Base-by-base conservation (phyloP, 2,113 vertebrate species). In the Sander vitreus region DNA sequence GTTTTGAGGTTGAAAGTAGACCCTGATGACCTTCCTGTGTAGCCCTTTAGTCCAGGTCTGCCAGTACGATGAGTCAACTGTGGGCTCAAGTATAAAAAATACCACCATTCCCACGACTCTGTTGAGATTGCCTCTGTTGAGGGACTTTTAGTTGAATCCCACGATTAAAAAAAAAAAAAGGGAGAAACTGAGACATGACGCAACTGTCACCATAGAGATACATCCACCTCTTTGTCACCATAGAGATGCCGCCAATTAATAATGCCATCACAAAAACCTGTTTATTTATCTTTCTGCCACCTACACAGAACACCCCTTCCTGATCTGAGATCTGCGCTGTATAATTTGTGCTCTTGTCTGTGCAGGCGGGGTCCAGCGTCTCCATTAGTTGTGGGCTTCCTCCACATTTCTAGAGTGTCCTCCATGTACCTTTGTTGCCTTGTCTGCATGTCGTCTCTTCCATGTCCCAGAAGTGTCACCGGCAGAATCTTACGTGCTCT, bases 401-500 rank as follows among this genome's bases (percentile, higher is more conserved):
- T 76, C 36, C 48, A 48, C 66, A 76, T 70, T 70, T 86, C 47
- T n/a, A 55, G 39, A 23, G 25, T 43, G 6, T 64, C 55, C 23
- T 73, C 16, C 23, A 4, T 27, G 21, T 51, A 18, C 43, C 23
- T 55, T 51, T 64, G 76, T 69, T 23, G 50, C n/a, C 6, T 57
- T 36, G 9, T 63, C 68, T 48, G 9, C 19, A 43, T 75, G 54
- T 75, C 19, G 3, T 53, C 45, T 73, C 78, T 48, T 51, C 13
- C 23, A 54, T 3, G 30, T 53, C 63, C 36, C 39, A 71, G 39
- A 62, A 23, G 78, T 36, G 59, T 90, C 80, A 63, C 23, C 51
- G 1, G 58, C 16, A 59, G 47, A 19, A 55, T 83, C 95, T 95
- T 94, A 96, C 55, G 94, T 95, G 59, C 93, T 95, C 87, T 96